Base-by-base conservation (phyloP, 2,888 invertebrate species). In the Nomada lathburiana region DNA sequence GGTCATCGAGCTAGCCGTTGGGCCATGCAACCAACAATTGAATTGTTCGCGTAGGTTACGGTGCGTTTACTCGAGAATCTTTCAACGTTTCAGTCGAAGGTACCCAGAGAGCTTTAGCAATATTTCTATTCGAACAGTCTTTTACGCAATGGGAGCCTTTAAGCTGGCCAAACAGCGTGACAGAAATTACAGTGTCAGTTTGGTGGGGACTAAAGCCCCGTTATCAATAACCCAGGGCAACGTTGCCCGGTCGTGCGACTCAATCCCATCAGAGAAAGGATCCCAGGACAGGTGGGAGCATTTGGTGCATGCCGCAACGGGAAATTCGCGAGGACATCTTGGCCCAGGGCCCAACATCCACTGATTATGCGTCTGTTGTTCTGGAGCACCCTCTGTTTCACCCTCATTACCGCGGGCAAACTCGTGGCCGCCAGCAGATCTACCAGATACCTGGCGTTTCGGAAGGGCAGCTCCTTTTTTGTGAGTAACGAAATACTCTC, bases 381-480 rank as follows among this genome's bases (percentile, higher is more conserved):
- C 84, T 86, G 87, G 76, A 65, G 70, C 65, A 70, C 86, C 76
- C 59, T 91, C 79, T 89, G 85, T 76, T 76, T 89, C 79, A 68
- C 82, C 63, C 77, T 87, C 63, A 71, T 89, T 79, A 82, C 72
- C 53, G 67, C 77, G 69, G 74, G 65, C 70, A 68, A 79, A 13
- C 63, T 63, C 42, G 57, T 65, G 57, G 75, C 83, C 79, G 86
- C 89, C 44, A 76, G 74, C 47, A 88, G 90, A 71, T 77, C 80
- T 73, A 91, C 87, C 76, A 91, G 94, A 79, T 84, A 87, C 57
- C 81, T 93, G 74, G 90, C 92, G 42, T 94, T 94, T 65, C 89
- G 85, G 42, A 92, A 93, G 82, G 93, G 93, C 69, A 92, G 92
- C 89, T 89, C 91, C 55, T 93, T 92, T 84, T 94, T 93, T 85